phyloP scores from a whole-genome alignment of 2,113 vertebrate species.

The Tenrec ecaudatus region DNA sequence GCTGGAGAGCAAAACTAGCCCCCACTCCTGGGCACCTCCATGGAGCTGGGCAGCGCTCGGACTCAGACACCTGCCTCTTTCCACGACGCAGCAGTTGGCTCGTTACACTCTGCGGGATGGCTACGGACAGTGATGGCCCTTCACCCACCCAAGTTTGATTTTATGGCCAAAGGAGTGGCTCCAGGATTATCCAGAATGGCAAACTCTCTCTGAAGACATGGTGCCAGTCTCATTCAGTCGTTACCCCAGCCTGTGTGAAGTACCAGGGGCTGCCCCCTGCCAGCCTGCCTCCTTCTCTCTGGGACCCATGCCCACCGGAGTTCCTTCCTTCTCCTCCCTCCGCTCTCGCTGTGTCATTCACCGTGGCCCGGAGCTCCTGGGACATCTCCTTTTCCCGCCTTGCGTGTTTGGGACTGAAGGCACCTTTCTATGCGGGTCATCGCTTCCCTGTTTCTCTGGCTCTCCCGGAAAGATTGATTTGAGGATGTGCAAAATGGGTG shows the following conservation, averaged over 20 bases:
- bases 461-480: neutral
- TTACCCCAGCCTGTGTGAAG: neutral
- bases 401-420: neutral
- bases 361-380: neutral
- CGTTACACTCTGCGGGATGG: neutral
- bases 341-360: neutral
- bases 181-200: neutral
- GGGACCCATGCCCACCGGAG: neutral
- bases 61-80: neutral
- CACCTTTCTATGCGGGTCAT: neutral
- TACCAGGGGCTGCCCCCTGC: neutral
- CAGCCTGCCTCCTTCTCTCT: neutral
- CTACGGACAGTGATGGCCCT: neutral
- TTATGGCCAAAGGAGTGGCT: neutral
- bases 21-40: neutral
- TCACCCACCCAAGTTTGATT: neutral
- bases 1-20: neutral
- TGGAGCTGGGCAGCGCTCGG: fast-evolving
- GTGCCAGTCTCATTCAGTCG: neutral
- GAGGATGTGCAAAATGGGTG: neutral
- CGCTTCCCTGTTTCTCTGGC: neutral
- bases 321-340: neutral
- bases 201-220: neutral
- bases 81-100: too few relatives aligned
- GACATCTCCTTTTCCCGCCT: neutral